Base-by-base conservation (phyloP, 2,888 invertebrate genomes). In the Limenitis camilla region DNA sequence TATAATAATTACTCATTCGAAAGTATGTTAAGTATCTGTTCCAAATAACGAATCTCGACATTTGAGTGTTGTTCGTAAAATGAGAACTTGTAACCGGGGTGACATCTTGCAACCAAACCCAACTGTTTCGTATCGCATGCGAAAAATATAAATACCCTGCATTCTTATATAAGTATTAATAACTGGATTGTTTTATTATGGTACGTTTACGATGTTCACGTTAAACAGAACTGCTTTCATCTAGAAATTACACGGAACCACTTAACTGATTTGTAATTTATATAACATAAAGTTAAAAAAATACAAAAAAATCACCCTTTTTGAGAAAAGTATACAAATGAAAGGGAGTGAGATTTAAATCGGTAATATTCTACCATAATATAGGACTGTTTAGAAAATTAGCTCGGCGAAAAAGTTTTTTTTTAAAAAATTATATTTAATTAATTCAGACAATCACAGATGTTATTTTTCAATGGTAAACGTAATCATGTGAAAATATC, bases 1-100 rank as follows among this genome's bases (percentile, higher is more conserved):
- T n/a, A n/a, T n/a, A n/a, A n/a, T n/a, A n/a, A n/a, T n/a, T n/a
- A n/a, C n/a, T n/a, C n/a, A n/a, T n/a, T n/a, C n/a, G n/a, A n/a
- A n/a, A n/a, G n/a, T n/a, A n/a, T n/a, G n/a, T n/a, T n/a, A n/a
- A n/a, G n/a, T n/a, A n/a, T n/a, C n/a, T n/a, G n/a, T n/a, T n/a
- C n/a, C n/a, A n/a, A n/a, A n/a, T n/a, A 39, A 39, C 7, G 67
- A 77, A 80, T 78, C 76, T 68, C 71, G 62, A 64, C 62, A 61
- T 65, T 67, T 62, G 64, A 66, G 64, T 67, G 66, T 63, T 66
- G 62, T 66, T 69, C 66, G 70, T 76, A 76, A 80, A 75, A 73
- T 71, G 72, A 78, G 75, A 72, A 70, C 68, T 67, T 64, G 67
- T 69, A 66, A 67, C 61, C 57, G 53, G 58, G 56, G 56, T 44